Evolutionary conservation across 1,140 invertebrate genomes (phyloP).

Genomic region (Pseudomyrmex sp.): DNA sequence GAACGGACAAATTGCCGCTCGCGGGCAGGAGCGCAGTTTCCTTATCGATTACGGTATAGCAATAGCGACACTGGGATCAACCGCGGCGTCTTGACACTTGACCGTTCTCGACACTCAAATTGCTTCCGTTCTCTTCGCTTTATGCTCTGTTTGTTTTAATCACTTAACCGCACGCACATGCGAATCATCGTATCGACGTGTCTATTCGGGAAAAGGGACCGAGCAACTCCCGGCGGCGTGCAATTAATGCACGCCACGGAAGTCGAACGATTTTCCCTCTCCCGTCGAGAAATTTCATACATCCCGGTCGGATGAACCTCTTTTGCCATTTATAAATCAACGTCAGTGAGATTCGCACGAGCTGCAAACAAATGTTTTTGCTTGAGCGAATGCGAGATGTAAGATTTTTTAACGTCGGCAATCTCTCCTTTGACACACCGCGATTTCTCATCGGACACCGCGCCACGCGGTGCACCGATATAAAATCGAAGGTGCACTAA

Average conservation of each 20-base stretch:
- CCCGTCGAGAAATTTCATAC: too few relatives aligned
- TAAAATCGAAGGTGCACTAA: constrained; percentile 2
- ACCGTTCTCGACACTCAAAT: too few relatives aligned
- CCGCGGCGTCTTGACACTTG: too few relatives aligned
- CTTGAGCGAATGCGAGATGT: neutral
- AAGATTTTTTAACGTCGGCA: constrained; percentile 3
- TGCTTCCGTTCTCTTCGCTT: too few relatives aligned
- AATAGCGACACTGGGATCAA: too few relatives aligned
- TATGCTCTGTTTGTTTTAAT: too few relatives aligned
- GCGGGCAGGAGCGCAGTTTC: neutral
- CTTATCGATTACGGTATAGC: too few relatives aligned
- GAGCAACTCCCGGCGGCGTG: too few relatives aligned
- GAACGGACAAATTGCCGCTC: constrained; percentile 42
- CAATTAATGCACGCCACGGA: neutral
- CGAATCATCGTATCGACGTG: too few relatives aligned
- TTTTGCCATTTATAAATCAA: too few relatives aligned
- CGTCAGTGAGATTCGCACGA: neutral
- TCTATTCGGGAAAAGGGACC: neutral
- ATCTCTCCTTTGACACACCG: neutral
- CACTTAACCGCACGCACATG: too few relatives aligned
- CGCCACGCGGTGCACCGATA: neutral
- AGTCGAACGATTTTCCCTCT: neutral
- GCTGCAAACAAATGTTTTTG: constrained; percentile 2
- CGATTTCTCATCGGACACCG: constrained; percentile 28
- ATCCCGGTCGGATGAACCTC: too few relatives aligned